Evolutionary conservation across 2,888 invertebrate species (phyloP).

Genomic region (Microctonus brassicae): DNA sequence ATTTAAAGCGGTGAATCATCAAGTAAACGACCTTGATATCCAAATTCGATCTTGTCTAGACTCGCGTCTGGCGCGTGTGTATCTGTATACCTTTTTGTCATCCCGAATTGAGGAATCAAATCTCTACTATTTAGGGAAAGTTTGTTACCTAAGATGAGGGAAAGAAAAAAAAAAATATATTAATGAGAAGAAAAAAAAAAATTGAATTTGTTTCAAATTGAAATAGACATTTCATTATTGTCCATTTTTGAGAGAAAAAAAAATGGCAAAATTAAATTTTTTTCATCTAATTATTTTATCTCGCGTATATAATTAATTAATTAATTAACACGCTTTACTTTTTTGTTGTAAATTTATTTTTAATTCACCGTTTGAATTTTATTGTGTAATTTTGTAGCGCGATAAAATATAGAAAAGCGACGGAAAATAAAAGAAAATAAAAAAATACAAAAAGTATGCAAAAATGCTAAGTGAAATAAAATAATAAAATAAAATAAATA

Average conservation of each 20-base stretch:
- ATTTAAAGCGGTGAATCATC: conserved; percentile 18
- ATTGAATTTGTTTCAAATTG: not conserved
- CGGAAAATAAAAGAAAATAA: not conserved
- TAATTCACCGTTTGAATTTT: not conserved
- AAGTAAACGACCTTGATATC: conserved; percentile 43
- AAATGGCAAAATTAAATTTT: not conserved
- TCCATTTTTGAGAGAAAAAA: not conserved
- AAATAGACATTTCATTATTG: not conserved
- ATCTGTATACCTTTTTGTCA: not conserved
- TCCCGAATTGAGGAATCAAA: not conserved
- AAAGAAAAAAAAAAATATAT: conserved; percentile 1
- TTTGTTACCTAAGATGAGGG: not conserved
- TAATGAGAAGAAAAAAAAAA: not conserved
- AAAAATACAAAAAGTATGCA: not conserved
- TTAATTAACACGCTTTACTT: too few species aligned
- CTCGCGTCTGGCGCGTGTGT: conserved; percentile 35
- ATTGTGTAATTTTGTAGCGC: not conserved
- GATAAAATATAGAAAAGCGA: not conserved
- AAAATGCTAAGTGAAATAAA: not conserved
- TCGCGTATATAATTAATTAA: too few species aligned
- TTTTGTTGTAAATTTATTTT: not conserved
- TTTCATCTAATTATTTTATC: not conserved
- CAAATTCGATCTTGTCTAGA: conserved; percentile 42
- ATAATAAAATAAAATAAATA: conserved; percentile 6
- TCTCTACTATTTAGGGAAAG: not conserved